Evolutionary conservation across 2,113 vertebrate genomes (phyloP), one percentile per base, ranked within the genome.

Genomic region (Ictalurus furcatus): DNA sequence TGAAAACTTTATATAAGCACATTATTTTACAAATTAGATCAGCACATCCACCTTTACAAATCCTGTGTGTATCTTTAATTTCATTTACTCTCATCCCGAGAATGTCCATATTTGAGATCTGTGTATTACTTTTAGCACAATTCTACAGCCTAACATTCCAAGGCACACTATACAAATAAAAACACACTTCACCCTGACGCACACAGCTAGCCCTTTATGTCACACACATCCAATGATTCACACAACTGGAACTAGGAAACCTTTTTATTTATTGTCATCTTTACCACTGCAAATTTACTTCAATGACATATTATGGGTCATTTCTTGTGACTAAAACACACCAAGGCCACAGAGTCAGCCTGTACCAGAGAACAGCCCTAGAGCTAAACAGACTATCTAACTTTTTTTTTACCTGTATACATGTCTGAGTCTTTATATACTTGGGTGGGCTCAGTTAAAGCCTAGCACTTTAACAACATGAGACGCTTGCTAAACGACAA

Each of bases 361-460:
- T 78, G 40, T 3, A 48, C 23, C 40, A 48, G 23, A 37, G 11
- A 28, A 78, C 40, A 52, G 76, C 25, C 76, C 44, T n/a, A 79
- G 44, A 52, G 25, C 76, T 28, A 79, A 79, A 79, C 11, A 79
- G 44, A 48, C 52, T 78, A 23, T 52, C 44, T 78, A 28, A 78
- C 40, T 52, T 79, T 48, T 52, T 52, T 52, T 52, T 52, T 52
- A 79, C 76, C 73, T 52, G 76, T 79, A n/a, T 52, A n/a, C 5
- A 79, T 7, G 76, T 52, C 25, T 78, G 74, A 25, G 40, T 78
- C 76, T 79, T 13, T 52, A n/a, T 52, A 44, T 28, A 79, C 23
- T 79, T 52, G 44, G 44, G 25, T 76, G 73, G 73, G 37, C 73
- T 76, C 73, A 76, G 37, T 76, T 52, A 79, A 79, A 76, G 40